These are phyloP conservation scores for Lacerta agilis DNA, from an alignment of 2,797 vertebrate genomes.

Conservation along the genomic window DNA sequence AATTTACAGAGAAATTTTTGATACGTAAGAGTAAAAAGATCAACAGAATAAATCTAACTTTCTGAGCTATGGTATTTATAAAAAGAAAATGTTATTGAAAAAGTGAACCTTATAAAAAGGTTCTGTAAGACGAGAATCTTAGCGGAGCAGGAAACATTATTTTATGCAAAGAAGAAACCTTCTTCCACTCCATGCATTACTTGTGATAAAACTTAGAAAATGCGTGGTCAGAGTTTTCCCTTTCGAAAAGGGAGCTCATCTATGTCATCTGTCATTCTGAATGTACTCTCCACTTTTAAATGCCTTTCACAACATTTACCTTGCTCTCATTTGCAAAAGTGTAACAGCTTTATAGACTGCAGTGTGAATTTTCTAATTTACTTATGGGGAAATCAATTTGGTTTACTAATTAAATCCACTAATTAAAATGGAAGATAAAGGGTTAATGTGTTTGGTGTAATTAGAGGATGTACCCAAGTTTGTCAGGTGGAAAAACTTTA, in stretches of 20 bases:
- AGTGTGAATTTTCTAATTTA: slow-evolving; percentile 55
- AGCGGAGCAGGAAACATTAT: slow-evolving; percentile 48
- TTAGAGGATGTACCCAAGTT: slow-evolving; percentile 41
- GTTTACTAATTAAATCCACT: slow-evolving; percentile 56
- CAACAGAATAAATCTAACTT: neutral
- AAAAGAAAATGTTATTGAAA: neutral
- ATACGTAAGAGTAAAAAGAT: neutral
- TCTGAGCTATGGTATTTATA: no score
- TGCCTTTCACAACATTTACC: slow-evolving; percentile 40
- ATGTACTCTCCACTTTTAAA: slow-evolving; percentile 45
- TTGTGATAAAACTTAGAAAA: slow-evolving; percentile 45
- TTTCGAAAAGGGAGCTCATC: slow-evolving; percentile 41
- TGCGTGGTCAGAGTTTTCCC: slow-evolving; percentile 45
- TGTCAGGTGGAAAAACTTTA: slow-evolving; percentile 53
- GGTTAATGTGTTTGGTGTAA: slow-evolving; percentile 44
- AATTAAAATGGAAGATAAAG: slow-evolving; percentile 41
- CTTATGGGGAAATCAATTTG: slow-evolving; percentile 49
- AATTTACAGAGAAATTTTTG: neutral
- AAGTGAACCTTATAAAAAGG: no score
- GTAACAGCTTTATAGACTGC: slow-evolving; percentile 31
- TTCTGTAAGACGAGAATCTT: slow-evolving; percentile 12
- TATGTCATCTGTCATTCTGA: slow-evolving; percentile 27
- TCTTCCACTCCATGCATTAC: slow-evolving; percentile 30
- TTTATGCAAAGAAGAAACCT: slow-evolving; percentile 49
- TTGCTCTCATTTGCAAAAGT: slow-evolving; percentile 50